phyloP scores from a whole-genome alignment of 92 coral and sea anemone genomes.

The Palythoa caribaeorum region DNA sequence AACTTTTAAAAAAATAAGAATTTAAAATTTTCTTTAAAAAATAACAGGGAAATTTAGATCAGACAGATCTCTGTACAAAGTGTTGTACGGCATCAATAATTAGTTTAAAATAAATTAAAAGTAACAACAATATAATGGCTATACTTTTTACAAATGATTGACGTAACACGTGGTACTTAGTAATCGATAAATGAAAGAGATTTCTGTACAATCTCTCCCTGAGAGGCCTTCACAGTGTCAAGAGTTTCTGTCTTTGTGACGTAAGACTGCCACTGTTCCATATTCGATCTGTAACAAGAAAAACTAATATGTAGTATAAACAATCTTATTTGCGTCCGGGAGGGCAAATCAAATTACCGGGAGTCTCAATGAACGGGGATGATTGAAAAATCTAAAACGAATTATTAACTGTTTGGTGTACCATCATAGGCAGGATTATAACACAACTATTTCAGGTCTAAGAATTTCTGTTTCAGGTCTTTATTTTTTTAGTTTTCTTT shows the following conservation, averaged over 20 bases:
- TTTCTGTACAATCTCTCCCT: conserved; percentile 65
- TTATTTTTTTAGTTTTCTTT: no score
- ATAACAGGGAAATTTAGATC: neutral
- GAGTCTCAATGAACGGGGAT: no score
- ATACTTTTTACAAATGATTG: neutral
- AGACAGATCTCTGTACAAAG: neutral
- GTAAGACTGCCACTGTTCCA: conserved; percentile 59
- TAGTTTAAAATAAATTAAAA: neutral
- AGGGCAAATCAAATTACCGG: no score
- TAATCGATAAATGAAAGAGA: conserved; percentile 77
- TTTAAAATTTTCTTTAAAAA: neutral
- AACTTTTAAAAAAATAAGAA: neutral
- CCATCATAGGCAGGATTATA: no score
- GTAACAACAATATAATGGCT: no score
- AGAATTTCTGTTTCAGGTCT: no score
- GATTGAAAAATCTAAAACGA: no score
- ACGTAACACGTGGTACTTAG: neutral
- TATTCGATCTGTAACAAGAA: conserved; percentile 50
- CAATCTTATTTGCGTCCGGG: no score
- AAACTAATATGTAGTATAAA: no score
- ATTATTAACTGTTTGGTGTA: no score
- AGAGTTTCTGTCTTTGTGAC: conserved; percentile 37
- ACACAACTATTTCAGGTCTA: no score
- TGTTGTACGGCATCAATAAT: neutral
- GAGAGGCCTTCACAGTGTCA: conserved; percentile 53